Base-by-base conservation (phyloP, 2,888 invertebrate species). In the Nycteola revayana region DNA sequence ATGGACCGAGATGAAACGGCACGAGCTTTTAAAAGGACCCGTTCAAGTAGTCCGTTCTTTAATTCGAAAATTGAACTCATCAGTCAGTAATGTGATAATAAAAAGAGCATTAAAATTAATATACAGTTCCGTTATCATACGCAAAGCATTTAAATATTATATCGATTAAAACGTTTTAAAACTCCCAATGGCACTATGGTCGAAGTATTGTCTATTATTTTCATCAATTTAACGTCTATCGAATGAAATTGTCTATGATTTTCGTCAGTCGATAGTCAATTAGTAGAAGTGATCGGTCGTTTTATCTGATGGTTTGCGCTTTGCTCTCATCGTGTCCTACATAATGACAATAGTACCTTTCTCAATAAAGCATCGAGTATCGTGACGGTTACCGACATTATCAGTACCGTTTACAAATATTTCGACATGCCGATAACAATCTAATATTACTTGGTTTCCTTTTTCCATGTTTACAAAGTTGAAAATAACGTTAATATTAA, bases 351-450 rank as follows among this genome's bases (percentile, higher is more conserved):
- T 64, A 57, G 63, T 56, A 58, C 55, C 51, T 54, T 57, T 65
- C 68, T 65, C 63, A 56, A 51, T 55, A 43, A 46, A 47, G 54
- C 59, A 56, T 47, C 51, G 57, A 58, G 4, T 71, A 72, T 75
- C 79, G 67, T 69, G 75, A 75, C 73, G 60, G 60, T 28, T 51
- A 60, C 72, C 74, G 65, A 64, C 32, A 60, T 58, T 66, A 76
- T 71, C 76, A 73, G 75, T 80, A 77, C 73, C 76, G 74, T 81
- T 82, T 83, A 85, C 80, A 84, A 84, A 86, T 78, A 85, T 86
- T 86, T 85, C 85, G 82, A 87, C 85, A 81, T 76, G 47, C 23
- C 50, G 85, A 85, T 83, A 80, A 54, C 56, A 49, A 84, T 82
- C 80, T 50, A 44, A 48, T 20, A 14, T 14, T 14, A 18, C 35